Conservation (phyloP, 2,888 invertebrate genomes). For the Muscina levida region DNA sequence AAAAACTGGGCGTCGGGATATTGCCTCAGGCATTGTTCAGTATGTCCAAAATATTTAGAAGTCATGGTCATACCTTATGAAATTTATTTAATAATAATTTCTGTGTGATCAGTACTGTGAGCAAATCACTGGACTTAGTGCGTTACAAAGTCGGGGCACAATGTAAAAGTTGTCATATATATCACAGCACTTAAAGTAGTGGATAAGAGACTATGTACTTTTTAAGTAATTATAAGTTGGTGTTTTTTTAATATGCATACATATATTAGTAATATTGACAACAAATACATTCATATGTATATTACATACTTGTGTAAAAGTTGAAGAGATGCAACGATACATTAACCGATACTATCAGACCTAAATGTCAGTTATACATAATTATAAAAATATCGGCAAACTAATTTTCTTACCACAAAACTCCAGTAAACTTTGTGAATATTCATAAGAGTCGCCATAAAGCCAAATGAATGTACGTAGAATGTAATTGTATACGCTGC, state of each 20-base stretch:
- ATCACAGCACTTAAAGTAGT: too few species aligned
- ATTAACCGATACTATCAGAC: neutral
- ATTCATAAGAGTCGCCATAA: neutral
- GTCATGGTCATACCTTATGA: too few species aligned
- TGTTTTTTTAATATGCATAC: slow-evolving; percentile 33
- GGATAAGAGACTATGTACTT: too few species aligned
- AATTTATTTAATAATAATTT: too few species aligned
- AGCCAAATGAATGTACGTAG: neutral
- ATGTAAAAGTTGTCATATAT: too few species aligned
- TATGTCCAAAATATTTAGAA: too few species aligned
- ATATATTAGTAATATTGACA: neutral
- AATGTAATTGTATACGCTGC: neutral
- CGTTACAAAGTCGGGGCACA: too few species aligned
- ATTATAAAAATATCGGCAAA: neutral
- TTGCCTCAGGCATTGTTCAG: too few species aligned
- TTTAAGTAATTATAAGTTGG: slow-evolving; percentile 42
- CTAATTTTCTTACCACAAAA: neutral
- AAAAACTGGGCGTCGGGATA: too few species aligned
- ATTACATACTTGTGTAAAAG: neutral
- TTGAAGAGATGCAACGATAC: slow-evolving; percentile 18
- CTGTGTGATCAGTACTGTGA: too few species aligned
- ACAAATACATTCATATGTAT: neutral
- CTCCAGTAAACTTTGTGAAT: neutral
- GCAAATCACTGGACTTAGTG: too few species aligned
- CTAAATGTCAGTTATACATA: neutral